These are phyloP conservation scores for Dolichopus griseipennis DNA, from an alignment of 2,888 invertebrate genomes.

Conservation along the genomic window DNA sequence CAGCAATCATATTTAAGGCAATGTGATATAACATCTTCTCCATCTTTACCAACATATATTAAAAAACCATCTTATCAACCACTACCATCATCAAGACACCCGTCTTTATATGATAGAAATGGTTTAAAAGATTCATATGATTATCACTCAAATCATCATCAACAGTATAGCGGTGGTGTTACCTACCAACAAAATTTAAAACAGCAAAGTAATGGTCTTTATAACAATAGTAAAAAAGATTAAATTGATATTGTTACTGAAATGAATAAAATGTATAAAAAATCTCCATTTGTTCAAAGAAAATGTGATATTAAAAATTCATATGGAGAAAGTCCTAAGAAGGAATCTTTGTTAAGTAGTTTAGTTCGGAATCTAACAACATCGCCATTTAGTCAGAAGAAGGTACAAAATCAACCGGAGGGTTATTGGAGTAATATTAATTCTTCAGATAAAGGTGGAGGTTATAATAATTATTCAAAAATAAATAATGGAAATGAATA, in stretches of 20 bases:
- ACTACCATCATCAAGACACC: slow-evolving; percentile 17
- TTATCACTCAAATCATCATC: slow-evolving; percentile 24
- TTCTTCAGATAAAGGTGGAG: slow-evolving; percentile 28
- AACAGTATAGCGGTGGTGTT: slow-evolving; percentile 20
- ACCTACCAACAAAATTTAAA: slow-evolving; percentile 17
- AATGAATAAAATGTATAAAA: slow-evolving; percentile 37
- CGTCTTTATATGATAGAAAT: slow-evolving; percentile 21
- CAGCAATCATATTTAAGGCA: slow-evolving; percentile 4
- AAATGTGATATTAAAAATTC: slow-evolving; percentile 29
- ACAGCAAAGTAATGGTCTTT: slow-evolving; percentile 20
- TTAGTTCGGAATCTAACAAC: slow-evolving; percentile 40
- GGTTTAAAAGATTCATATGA: slow-evolving; percentile 24
- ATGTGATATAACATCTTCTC: slow-evolving; percentile 12
- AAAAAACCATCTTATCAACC: slow-evolving; percentile 19
- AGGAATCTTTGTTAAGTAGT: slow-evolving; percentile 40
- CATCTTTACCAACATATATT: slow-evolving; percentile 21
- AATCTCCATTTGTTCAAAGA: slow-evolving; percentile 41
- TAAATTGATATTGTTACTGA: slow-evolving; percentile 29
- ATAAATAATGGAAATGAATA: slow-evolving; percentile 21
- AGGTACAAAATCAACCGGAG: slow-evolving; percentile 27
- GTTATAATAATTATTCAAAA: slow-evolving; percentile 25
- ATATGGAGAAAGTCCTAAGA: slow-evolving; percentile 36
- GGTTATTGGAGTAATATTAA: slow-evolving; percentile 25
- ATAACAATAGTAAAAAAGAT: slow-evolving; percentile 21
- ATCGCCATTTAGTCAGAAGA: slow-evolving; percentile 42